These are phyloP conservation scores for Echinometra lucunter DNA, from an alignment of 53 echinoderm and acorn worm species.

Conservation along the genomic window DNA sequence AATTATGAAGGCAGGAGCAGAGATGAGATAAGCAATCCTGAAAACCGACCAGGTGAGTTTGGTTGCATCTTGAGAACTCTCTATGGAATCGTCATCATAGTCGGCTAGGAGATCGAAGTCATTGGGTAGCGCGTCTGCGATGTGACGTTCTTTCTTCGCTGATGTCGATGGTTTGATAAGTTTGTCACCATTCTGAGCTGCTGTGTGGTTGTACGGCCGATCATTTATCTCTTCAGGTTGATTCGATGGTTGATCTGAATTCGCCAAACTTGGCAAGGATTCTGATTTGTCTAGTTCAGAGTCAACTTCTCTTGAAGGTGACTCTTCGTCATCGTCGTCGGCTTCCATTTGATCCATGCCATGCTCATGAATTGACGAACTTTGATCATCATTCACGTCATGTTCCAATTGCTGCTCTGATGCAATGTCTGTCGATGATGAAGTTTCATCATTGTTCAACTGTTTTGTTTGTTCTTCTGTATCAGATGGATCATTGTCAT, in stretches of 20 bases:
- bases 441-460: background rate
- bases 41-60: slow-evolving; percentile 27
- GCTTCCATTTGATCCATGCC: background rate
- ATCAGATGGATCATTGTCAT: background rate
- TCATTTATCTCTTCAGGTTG: background rate
- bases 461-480: background rate
- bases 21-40: slow-evolving; percentile 30
- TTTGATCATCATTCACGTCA: background rate
- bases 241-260: background rate
- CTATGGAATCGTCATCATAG: background rate
- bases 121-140: slow-evolving; percentile 1
- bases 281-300: background rate
- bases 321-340: background rate
- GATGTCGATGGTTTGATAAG: background rate
- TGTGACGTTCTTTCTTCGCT: background rate
- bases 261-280: background rate
- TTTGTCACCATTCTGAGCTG: background rate
- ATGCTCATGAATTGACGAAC: background rate
- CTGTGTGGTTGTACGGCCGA: background rate
- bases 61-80: background rate
- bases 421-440: background rate
- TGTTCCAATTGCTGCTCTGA: background rate
- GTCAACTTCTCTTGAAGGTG: background rate
- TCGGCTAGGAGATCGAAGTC: background rate
- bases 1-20: background rate